Evolutionary conservation across 1,140 invertebrate genomes (phyloP).

Genomic region (Phortica variegata): DNA sequence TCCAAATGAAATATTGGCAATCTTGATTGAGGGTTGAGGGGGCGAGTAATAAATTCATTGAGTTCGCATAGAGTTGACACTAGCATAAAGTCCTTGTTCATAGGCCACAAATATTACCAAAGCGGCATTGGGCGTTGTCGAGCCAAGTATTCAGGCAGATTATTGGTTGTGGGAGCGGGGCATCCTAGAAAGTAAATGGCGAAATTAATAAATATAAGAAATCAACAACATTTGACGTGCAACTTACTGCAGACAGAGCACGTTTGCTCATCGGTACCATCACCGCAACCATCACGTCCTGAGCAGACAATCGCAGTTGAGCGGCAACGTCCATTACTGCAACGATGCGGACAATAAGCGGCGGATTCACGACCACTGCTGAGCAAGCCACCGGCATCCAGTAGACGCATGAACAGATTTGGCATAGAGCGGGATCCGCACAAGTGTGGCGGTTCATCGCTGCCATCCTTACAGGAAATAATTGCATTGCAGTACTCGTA

Average conservation of each 20-base stretch:
- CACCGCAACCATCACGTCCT: conserved; percentile 84
- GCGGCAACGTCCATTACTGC: conserved; percentile 81
- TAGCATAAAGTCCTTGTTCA: background rate
- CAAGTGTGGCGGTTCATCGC: conserved; percentile 76
- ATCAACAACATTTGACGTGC: background rate
- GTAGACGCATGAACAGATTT: conserved; percentile 45
- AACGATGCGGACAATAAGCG: conserved; percentile 72
- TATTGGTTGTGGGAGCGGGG: conserved; percentile 56
- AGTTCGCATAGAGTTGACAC: background rate
- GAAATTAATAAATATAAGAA: background rate
- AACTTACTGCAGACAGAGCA: conserved; percentile 86
- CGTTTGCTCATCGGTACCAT: conserved; percentile 80
- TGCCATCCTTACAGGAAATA: conserved; percentile 78
- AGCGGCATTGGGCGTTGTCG: conserved; percentile 48
- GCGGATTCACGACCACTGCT: conserved; percentile 34
- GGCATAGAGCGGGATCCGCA: conserved; percentile 62
- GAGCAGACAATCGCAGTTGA: conserved; percentile 85
- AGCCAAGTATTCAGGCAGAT: conserved; percentile 34
- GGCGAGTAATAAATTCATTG: conserved; percentile 18
- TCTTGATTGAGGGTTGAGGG: conserved; percentile 20
- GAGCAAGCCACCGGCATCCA: conserved; percentile 42
- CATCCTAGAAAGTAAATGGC: conserved; percentile 60
- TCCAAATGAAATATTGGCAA: conserved; percentile 1
- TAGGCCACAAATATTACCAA: conserved; percentile 31
- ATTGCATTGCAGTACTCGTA: conserved; percentile 90